Evolutionary conservation across 2,888 invertebrate species (phyloP), one percentile per base, ranked within the genome.

Genomic region (Diogma glabrata): DNA sequence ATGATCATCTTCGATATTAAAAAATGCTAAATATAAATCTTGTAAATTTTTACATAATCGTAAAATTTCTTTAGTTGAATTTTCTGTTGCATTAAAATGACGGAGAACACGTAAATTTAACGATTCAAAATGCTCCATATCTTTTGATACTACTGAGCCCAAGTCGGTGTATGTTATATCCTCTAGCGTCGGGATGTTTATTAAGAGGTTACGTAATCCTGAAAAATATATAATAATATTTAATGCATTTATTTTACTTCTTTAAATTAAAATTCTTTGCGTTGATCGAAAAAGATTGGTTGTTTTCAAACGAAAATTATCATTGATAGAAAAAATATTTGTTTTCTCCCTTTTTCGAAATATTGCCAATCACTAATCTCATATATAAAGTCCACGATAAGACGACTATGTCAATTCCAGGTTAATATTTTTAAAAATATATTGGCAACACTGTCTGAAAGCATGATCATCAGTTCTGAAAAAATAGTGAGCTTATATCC

Each of bases 141-240:
- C 56, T 38, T 53, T 51, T 1, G 51, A 26, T 2, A 57, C 52
- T 1, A 56, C 56, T 14, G 54, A 52, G 23, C 56, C 57, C 9
- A 57, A 20, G 51, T 57, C 57, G 2, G 56, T 51, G 28, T 57
- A 57, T 9, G 56, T 53, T 12, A 57, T 55, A 48, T 57, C 56
- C 38, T 57, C 56, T 17, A 57, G 30, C 2, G 56, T 57, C 49
- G 43, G 19, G 5, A 57, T 51, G 45, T 53, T 47, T 9, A 48
- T 38, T 12, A 57, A 33, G 33, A 57, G 33, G n/a, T 51, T 33
- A n/a, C 56, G 47, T 12, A 57, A 43, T 6, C 57, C 56, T 8
- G 33, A 20, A 14, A 53, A 52, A 7, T 54, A 54, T 5, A 56
- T 54, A 9, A 52, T 52, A 28, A 47, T 55, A 19, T 49, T 24